These are phyloP conservation scores for Perca schrenkii DNA, from an alignment of 2,113 vertebrate genomes.

Conservation along the genomic window DNA sequence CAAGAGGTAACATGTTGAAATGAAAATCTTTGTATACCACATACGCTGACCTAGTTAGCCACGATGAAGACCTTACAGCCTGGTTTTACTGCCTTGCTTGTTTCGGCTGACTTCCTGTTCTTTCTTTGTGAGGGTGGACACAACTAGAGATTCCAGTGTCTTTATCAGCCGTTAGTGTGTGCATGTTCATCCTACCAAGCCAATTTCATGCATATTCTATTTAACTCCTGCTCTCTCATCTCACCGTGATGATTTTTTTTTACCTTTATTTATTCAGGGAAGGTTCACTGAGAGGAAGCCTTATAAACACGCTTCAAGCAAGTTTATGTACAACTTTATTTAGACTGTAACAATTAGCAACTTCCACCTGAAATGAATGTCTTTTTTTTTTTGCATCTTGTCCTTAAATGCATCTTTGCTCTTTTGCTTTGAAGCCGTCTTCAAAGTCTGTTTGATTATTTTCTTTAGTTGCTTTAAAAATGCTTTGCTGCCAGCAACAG, in stretches of 20 bases:
- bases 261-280: no score
- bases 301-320: constrained; percentile 20
- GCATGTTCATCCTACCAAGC: background rate
- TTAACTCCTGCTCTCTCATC: constrained; percentile 6
- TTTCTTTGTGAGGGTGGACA: background rate
- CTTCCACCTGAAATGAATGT: constrained; percentile 40
- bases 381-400: constrained; percentile 21
- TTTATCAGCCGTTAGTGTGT: background rate
- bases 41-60: background rate
- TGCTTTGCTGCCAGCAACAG: constrained; percentile 50
- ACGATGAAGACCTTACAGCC: background rate
- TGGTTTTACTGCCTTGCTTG: background rate
- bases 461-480: constrained; percentile 60
- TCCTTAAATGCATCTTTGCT: constrained; percentile 60
- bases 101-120: background rate
- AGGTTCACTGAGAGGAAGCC: no score
- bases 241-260: background rate
- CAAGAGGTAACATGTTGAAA: background rate
- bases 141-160: background rate
- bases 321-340: constrained; percentile 37
- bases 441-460: constrained; percentile 70
- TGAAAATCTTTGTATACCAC: background rate
- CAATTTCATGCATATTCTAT: constrained; percentile 21
- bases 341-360: constrained; percentile 43
- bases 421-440: constrained; percentile 65